Evolutionary conservation across 2,797 vertebrate species (phyloP), one percentile per base, ranked within the genome.

Genomic region (Lateolabrax maculatus): DNA sequence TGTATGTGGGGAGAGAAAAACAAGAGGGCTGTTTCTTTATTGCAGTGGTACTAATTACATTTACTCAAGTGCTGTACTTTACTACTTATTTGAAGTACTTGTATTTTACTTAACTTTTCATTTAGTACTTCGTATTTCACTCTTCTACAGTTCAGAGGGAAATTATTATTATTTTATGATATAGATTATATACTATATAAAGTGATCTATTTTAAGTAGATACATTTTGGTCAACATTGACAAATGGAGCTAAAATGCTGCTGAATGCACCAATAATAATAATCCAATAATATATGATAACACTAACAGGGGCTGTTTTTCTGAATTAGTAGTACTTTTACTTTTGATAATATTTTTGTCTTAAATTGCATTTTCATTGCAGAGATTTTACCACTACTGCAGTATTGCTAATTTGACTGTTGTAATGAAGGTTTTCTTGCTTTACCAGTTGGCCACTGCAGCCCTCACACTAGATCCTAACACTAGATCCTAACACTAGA

Each of bases 1-100:
- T 51, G 61, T 61, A 48, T 21, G 48, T 56, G 41, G 34, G 39
- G 57, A 52, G 51, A 63, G 56, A 31, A n/a, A 55, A 49, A 19
- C 0, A 15, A 56, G 39, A 31, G 18, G 44, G 21, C 41, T 34
- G 25, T n/a, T n/a, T 23, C n/a, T 64, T 39, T 21, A 49, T 62
- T 62, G 31, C 66, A 62, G 23, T 29, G 23, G 9, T 36, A 51
- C 65, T n/a, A n/a, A 44, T 27, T 21, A 36, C 5, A 56, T 49
- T 53, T 60, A 41, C 15, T 77, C 12, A 37, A 31, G 1, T 19
- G 41, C 6, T 64, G 9, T 23, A 25, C 15, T n/a, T 10, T 9
- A 10, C 4, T 49, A 9, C 5, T 52, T 2, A 53, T 53, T 9
- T 69, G 16, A 25, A 1, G 15, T 43, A 44, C 25, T 27, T 73